These are phyloP conservation scores for Macropus fuliginosus DNA, from an alignment of 2,797 vertebrate species.

Conservation along the genomic window DNA sequence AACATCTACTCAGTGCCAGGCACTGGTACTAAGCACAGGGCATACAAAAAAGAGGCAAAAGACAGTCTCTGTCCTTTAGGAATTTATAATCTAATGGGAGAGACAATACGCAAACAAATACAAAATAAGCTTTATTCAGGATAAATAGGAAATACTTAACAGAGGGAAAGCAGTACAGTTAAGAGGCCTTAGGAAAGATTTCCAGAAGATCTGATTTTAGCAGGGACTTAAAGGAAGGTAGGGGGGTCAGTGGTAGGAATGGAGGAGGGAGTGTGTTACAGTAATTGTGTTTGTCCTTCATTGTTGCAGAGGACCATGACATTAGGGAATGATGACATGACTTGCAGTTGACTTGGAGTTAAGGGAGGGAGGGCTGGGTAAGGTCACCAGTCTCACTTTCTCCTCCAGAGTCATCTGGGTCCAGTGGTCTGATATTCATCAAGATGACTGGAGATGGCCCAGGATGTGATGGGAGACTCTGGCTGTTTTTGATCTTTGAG, in stretches of 20 bases:
- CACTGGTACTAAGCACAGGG: not conserved
- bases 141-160: not conserved
- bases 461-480: too few relatives aligned
- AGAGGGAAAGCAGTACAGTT: not conserved
- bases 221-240: not conserved
- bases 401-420: too few relatives aligned
- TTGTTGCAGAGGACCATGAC: too few relatives aligned
- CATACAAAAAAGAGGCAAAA: not conserved
- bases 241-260: not conserved
- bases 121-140: not conserved
- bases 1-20: not conserved
- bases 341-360: too few relatives aligned
- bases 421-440: too few relatives aligned
- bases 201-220: not conserved
- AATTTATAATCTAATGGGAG: not conserved
- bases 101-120: not conserved
- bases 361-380: too few relatives aligned
- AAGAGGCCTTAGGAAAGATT: not conserved
- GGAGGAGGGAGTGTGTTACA: not conserved
- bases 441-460: too few relatives aligned
- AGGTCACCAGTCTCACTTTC: too few relatives aligned
- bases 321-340: too few relatives aligned
- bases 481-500: too few relatives aligned
- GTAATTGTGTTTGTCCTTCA: too few relatives aligned
- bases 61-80: not conserved